phyloP scores from a whole-genome alignment of 2,113 vertebrate genomes.

The Circaetus gallicus region DNA sequence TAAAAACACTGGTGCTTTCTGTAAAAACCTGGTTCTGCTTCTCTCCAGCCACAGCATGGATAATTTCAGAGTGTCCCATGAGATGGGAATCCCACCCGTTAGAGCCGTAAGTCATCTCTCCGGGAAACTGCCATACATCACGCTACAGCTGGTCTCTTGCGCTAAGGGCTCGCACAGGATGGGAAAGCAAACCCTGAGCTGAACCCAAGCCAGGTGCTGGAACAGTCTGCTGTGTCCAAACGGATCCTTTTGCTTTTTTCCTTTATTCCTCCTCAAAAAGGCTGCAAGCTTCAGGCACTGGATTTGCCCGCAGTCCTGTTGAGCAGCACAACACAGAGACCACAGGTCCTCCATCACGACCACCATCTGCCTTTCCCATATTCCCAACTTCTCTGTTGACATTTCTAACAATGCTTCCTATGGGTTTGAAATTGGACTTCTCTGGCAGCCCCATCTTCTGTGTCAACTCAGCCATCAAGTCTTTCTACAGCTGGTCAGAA shows the following conservation, averaged over 20 bases:
- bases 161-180: rapidly evolving
- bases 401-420: background rate
- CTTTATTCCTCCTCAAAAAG: background rate
- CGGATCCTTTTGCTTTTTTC: background rate
- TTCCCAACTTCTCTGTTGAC: background rate
- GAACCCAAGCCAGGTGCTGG: background rate
- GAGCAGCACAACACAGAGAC: background rate
- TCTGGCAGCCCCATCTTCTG: background rate
- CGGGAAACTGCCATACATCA: background rate
- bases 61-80: background rate
- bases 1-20: background rate
- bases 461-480: background rate
- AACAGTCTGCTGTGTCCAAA: background rate
- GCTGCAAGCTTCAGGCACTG: background rate
- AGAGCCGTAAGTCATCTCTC: background rate
- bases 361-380: background rate
- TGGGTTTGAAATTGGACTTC: rapidly evolving
- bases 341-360: background rate
- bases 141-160: background rate
- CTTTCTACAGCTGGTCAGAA: background rate
- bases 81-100: background rate
- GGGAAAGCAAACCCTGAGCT: background rate
- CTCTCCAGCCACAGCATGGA: background rate
- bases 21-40: background rate
- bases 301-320: background rate